phyloP scores from a whole-genome alignment of 2,888 invertebrate genomes.

The Unio pictorum region DNA sequence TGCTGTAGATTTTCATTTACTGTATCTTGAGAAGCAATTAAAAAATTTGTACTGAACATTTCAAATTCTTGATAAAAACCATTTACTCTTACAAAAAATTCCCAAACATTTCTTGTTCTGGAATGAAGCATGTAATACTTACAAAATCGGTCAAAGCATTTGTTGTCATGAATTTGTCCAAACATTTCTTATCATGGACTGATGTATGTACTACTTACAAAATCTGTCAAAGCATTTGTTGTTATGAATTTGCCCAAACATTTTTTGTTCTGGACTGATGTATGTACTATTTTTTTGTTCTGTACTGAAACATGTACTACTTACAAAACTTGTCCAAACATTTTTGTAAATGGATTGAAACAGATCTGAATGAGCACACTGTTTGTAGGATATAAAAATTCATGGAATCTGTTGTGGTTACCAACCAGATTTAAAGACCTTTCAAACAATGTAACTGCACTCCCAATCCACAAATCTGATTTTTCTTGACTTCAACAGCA shows the following conservation, averaged over 20 bases:
- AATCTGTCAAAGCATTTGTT: neutral
- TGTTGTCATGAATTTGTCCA: neutral
- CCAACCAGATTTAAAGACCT: too few relatives aligned
- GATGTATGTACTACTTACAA: neutral
- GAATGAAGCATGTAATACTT: neutral
- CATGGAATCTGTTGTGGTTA: too few relatives aligned
- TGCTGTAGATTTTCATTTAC: too few relatives aligned
- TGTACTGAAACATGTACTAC: neutral
- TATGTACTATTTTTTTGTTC: neutral
- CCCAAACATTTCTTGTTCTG: neutral
- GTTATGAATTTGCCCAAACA: neutral
- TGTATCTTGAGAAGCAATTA: too few relatives aligned
- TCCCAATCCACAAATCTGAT: too few relatives aligned
- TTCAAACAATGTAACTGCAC: too few relatives aligned
- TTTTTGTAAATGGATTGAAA: neutral
- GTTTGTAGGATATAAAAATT: too few relatives aligned
- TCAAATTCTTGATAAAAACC: too few relatives aligned
- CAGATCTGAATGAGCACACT: too few relatives aligned
- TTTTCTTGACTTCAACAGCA: too few relatives aligned
- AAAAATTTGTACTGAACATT: too few relatives aligned
- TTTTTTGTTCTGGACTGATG: neutral
- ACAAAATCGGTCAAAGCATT: neutral
- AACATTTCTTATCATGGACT: neutral
- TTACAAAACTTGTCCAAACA: neutral
- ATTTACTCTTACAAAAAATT: too few relatives aligned